Conservation (phyloP, 2,888 invertebrate species). For the Hypsopygia costalis region DNA sequence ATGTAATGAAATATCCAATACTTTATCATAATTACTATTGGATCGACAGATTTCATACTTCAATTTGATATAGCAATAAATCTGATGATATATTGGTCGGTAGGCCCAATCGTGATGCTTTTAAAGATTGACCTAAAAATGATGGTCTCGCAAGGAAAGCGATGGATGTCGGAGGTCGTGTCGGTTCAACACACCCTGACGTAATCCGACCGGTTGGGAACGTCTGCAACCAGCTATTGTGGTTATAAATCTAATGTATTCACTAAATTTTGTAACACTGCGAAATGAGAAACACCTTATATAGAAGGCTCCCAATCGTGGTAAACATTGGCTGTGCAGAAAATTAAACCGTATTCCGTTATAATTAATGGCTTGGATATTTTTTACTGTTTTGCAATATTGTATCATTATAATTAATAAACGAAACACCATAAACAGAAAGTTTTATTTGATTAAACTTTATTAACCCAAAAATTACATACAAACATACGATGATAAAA, state of each 20-base stretch:
- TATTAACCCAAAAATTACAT: too few species aligned
- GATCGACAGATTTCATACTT: background rate
- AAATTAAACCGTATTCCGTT: background rate
- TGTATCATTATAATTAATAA: too few species aligned
- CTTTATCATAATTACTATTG: too few species aligned
- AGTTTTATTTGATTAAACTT: too few species aligned
- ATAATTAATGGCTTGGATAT: too few species aligned
- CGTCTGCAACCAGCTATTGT: slow-evolving; percentile 26
- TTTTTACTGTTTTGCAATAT: too few species aligned
- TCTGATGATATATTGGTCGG: slow-evolving; percentile 15
- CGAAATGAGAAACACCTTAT: slow-evolving; percentile 13
- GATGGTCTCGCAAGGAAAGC: slow-evolving; percentile 42
- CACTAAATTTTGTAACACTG: slow-evolving; percentile 33
- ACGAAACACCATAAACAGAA: too few species aligned
- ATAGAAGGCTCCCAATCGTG: slow-evolving; percentile 1
- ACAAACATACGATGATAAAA: too few species aligned
- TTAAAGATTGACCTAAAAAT: slow-evolving; percentile 49
- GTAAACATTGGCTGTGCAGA: background rate
- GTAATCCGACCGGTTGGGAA: slow-evolving; percentile 49
- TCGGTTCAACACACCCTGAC: slow-evolving; percentile 55
- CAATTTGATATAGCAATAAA: slow-evolving; percentile 24
- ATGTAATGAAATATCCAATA: too few species aligned
- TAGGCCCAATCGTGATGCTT: slow-evolving; percentile 11
- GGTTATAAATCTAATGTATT: slow-evolving; percentile 28
- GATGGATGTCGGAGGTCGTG: slow-evolving; percentile 57